phyloP scores from a whole-genome alignment of 2,113 vertebrate genomes.

The Nothocercus nigrocapillus region DNA sequence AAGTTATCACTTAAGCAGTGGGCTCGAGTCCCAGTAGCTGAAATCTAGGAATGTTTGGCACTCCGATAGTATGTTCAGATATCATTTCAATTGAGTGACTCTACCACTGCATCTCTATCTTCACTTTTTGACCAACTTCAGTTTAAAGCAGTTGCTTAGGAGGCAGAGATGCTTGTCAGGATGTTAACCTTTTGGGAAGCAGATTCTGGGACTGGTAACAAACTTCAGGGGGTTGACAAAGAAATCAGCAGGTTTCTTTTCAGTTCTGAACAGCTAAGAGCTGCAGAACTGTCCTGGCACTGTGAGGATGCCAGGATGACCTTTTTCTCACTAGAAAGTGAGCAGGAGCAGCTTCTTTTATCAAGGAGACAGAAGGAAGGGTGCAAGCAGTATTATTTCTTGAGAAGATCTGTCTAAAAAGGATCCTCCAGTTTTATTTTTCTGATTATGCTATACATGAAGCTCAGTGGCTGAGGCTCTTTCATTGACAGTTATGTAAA shows the following conservation, averaged over 20 bases:
- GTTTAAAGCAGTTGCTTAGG: not conserved
- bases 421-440: not conserved
- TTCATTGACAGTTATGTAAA: not conserved
- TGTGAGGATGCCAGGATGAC: not conserved
- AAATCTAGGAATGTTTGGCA: not conserved
- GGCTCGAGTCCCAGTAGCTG: not conserved
- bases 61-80: fast-evolving
- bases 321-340: not conserved
- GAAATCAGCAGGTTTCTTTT: not conserved
- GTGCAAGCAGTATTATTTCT: not conserved
- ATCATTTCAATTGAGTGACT: not conserved
- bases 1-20: not conserved
- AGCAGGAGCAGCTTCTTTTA: not conserved
- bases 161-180: not conserved
- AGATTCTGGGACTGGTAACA: not conserved
- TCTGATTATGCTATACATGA: not conserved
- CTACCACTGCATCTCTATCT: not conserved
- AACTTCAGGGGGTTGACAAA: not conserved
- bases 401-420: not conserved
- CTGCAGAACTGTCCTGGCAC: not conserved
- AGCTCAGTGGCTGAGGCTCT: not conserved
- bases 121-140: not conserved
- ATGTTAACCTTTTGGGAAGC: not conserved
- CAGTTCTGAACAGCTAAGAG: not conserved
- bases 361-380: not conserved